A percentile compares a stretch with the other conserved stretches of the same genome.
Conservation (phyloP, 2,797 vertebrate genomes). For the Acanthornis magna region DNA sequence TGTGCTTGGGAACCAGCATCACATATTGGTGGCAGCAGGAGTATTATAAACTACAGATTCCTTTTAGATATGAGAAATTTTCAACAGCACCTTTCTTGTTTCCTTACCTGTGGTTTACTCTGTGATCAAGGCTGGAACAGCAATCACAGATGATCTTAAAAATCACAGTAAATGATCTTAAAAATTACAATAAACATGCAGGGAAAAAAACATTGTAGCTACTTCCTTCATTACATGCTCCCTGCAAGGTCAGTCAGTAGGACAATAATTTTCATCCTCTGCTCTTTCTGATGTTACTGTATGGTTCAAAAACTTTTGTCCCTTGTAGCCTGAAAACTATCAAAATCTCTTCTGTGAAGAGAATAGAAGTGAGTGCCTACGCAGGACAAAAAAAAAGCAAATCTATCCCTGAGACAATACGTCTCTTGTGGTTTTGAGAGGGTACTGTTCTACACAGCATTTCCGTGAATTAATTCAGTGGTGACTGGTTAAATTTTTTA, state of each 20-base stretch:
- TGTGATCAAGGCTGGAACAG: not conserved
- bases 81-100: not conserved
- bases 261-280: not conserved
- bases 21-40: not conserved
- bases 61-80: not conserved
- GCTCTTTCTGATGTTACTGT: not conserved
- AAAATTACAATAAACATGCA: not conserved
- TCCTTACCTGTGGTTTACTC: not conserved
- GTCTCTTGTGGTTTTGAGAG: not conserved
- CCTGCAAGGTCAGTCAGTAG: not conserved
- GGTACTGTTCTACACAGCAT: not conserved
- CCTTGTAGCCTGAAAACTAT: not conserved
- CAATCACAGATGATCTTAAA: not conserved
- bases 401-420: not conserved
- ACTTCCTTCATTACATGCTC: not conserved
- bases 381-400: not conserved
- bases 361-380: not conserved
- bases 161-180: not conserved
- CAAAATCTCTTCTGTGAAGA: not conserved
- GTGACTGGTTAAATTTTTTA: not conserved
- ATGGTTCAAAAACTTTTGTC: not conserved
- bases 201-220: not conserved
- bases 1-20: not conserved
- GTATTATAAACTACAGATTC: not conserved
- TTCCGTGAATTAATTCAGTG: not conserved